phyloP scores from a whole-genome alignment of 2,888 invertebrate species.

The Acronicta aceris region DNA sequence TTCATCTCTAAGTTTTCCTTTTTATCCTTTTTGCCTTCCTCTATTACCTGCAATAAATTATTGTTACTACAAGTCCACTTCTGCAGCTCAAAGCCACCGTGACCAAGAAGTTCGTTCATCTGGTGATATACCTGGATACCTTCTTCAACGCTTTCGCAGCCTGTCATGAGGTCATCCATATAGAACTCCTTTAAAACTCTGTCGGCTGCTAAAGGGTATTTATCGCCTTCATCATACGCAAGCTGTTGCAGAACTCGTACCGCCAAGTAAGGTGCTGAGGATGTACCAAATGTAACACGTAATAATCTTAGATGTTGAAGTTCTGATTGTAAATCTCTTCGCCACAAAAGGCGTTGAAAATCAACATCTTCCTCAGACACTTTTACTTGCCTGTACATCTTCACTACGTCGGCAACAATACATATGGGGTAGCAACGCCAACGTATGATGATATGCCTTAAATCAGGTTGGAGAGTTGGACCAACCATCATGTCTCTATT shows the following conservation, averaged over 20 bases:
- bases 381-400: no score
- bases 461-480: no score
- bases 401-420: no score
- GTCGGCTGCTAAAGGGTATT: slow-evolving; percentile 7
- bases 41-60: background rate
- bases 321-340: background rate
- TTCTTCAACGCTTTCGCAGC: slow-evolving; percentile 11
- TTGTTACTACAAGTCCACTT: slow-evolving; percentile 11
- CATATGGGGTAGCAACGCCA: no score
- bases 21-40: no score
- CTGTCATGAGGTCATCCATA: slow-evolving; percentile 3
- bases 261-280: slow-evolving; percentile 13
- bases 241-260: slow-evolving; percentile 10
- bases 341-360: no score
- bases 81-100: slow-evolving; percentile 11
- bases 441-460: no score
- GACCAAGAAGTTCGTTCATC: slow-evolving; percentile 15
- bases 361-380: no score
- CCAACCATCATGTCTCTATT: no score
- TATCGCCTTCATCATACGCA: slow-evolving; percentile 6
- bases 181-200: slow-evolving; percentile 2
- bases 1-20: no score
- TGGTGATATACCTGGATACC: slow-evolving; percentile 10
- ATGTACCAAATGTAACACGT: slow-evolving; percentile 11
- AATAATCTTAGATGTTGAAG: slow-evolving; percentile 4